These are phyloP conservation scores for Menidia menidia DNA, from an alignment of 2,797 vertebrate genomes.

Conservation along the genomic window DNA sequence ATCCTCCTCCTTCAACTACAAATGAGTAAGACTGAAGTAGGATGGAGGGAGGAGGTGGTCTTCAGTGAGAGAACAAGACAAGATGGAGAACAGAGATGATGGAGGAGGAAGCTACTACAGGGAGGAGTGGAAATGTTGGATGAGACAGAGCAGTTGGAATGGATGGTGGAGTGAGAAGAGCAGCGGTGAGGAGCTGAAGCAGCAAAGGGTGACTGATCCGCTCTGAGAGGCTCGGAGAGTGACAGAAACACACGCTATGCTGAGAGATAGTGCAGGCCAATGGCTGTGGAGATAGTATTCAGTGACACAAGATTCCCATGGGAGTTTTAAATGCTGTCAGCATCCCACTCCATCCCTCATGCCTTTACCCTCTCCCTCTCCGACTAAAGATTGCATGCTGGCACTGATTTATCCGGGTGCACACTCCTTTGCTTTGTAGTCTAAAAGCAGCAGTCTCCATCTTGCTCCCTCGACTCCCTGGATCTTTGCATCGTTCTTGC, in stretches of 20 bases:
- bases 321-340: slow-evolving; percentile 78
- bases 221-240: slow-evolving; percentile 75
- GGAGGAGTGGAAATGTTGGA: slow-evolving; percentile 39
- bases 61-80: slow-evolving; percentile 31
- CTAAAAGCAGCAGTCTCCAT: slow-evolving; percentile 60
- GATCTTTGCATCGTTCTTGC: slow-evolving; percentile 48
- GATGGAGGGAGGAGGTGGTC: slow-evolving; percentile 55
- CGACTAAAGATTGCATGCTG: slow-evolving; percentile 53
- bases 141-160: slow-evolving; percentile 43
- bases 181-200: slow-evolving; percentile 78
- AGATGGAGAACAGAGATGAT: slow-evolving; percentile 49
- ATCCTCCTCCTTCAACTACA: slow-evolving; percentile 50
- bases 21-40: slow-evolving; percentile 64
- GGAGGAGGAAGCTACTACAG: slow-evolving; percentile 24
- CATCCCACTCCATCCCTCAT: slow-evolving; percentile 42
- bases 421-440: slow-evolving; percentile 52
- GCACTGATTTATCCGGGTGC: slow-evolving; percentile 63
- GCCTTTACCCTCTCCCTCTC: slow-evolving; percentile 37
- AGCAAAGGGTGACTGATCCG: slow-evolving; percentile 84
- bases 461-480: slow-evolving; percentile 31
- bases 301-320: slow-evolving; percentile 69
- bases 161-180: slow-evolving; percentile 58
- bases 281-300: slow-evolving; percentile 65
- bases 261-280: slow-evolving; percentile 66
- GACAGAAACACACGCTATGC: slow-evolving; percentile 62